Evolutionary conservation across 2,797 vertebrate species (phyloP).

Genomic region (Octomys mimax): DNA sequence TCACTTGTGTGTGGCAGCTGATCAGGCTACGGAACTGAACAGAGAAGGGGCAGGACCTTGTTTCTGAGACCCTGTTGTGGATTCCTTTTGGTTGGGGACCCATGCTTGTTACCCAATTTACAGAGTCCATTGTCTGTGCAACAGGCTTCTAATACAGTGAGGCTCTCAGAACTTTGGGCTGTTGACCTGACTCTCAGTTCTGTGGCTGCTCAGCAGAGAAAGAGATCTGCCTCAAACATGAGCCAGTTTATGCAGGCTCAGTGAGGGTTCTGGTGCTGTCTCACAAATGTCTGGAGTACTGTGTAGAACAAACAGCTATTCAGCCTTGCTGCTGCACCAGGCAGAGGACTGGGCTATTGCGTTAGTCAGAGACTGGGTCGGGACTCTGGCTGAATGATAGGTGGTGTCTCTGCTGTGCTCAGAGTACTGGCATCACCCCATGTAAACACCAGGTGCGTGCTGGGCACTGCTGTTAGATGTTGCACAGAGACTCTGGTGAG

Average conservation of each 20-base stretch:
- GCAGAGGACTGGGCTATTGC: background rate
- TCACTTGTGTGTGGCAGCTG: background rate
- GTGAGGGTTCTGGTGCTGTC: background rate
- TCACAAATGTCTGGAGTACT: background rate
- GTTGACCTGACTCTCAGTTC: background rate
- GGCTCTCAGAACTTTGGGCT: background rate
- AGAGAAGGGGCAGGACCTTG: background rate
- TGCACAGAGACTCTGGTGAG: background rate
- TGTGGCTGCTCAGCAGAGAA: background rate
- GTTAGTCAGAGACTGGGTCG: background rate
- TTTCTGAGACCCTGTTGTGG: background rate
- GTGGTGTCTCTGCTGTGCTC: background rate
- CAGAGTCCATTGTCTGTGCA: background rate
- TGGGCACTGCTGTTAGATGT: background rate
- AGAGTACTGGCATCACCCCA: background rate
- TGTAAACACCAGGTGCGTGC: background rate
- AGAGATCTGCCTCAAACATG: background rate
- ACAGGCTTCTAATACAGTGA: background rate
- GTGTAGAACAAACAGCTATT: background rate
- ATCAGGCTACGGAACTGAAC: background rate
- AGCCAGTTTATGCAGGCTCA: background rate
- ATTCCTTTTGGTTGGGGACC: background rate
- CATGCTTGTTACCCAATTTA: background rate
- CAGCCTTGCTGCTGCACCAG: background rate
- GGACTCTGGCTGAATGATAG: background rate